These are phyloP conservation scores for Channallabes apus DNA, from an alignment of 2,797 vertebrate species.

Conservation along the genomic window DNA sequence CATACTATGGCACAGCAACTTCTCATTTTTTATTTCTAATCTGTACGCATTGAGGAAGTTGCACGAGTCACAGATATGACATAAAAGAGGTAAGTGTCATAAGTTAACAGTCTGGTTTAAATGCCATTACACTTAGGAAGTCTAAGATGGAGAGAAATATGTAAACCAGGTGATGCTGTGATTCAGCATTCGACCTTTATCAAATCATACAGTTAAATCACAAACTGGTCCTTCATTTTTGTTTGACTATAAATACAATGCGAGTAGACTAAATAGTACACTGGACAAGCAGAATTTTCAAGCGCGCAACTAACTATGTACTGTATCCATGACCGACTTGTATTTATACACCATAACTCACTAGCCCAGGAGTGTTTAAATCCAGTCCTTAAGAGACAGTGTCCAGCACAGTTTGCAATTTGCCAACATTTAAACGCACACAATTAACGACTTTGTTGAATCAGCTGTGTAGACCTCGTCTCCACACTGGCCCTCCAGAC, in stretches of 20 bases:
- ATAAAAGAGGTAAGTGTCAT: not conserved
- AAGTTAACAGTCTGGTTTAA: not conserved
- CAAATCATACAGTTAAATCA: not conserved
- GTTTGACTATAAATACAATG: not conserved
- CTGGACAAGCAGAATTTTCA: not conserved
- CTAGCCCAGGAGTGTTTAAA: too few relatives aligned
- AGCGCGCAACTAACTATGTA: too few relatives aligned
- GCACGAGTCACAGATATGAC: constrained; percentile 1
- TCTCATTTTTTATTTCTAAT: constrained; percentile 23
- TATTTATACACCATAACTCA: too few relatives aligned
- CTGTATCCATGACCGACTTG: too few relatives aligned
- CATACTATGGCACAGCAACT: constrained; percentile 1
- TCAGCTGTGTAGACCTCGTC: too few relatives aligned
- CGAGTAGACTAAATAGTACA: not conserved
- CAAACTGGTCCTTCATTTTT: not conserved
- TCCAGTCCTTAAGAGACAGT: too few relatives aligned
- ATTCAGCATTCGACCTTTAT: not conserved
- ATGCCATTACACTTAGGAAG: not conserved
- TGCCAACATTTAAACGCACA: too few relatives aligned
- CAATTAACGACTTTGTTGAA: too few relatives aligned
- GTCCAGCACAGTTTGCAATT: too few relatives aligned
- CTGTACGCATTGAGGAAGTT: constrained; percentile 25
- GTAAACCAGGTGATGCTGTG: too few relatives aligned
- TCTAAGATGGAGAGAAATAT: not conserved
- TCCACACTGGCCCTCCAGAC: too few relatives aligned